Evolutionary conservation across 2,888 invertebrate genomes (phyloP), one percentile per base, ranked within the genome.

Genomic region (Calameuta filiformis): DNA sequence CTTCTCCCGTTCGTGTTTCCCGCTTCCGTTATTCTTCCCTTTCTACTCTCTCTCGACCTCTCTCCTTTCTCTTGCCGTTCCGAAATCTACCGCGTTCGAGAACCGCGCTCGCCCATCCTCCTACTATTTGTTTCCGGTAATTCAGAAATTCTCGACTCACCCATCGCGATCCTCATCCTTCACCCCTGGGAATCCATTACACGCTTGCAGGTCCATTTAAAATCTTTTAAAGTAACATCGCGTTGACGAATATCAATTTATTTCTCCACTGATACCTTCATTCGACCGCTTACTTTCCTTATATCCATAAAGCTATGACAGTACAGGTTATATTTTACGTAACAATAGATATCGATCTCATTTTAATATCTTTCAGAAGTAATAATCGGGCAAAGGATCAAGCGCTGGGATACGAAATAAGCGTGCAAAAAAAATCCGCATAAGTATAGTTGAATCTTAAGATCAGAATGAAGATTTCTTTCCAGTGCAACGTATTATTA

Each of bases 61-160:
- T 33, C 71, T 23, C 33, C 33, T 71, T 31, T 71, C 30, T 33
- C 71, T 31, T 71, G 12, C 12, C 71, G 12, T 71, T 69, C 75
- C 71, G 12, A 71, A 71, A 56, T 56, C 9, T 56, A 56, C 56
- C 56, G 56, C 56, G 23, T 23, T 56, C 23, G 56, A 23, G 15
- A 76, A 56, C 76, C 73, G 34, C 78, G 75, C 74, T 79, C 69
- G 34, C 77, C 56, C 56, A 33, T 69, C 31, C 34, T 69, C 75
- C 81, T 79, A 76, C 81, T 86, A 83, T 88, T 88, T 87, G 86
- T 87, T 88, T 85, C 86, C 82, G 80, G 81, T 86, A 85, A 88
- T 87, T 86, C 84, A 81, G 85, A 84, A 86, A 84, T 84, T 85
- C 83, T 75, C 79, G 31, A 79, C 78, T 76, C 80, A 69, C 69